A percentile compares a stretch with the other conserved stretches of the same genome.
These are phyloP conservation scores for Ophion ventricosus DNA, from an alignment of 2,888 invertebrate genomes.

Conservation along the genomic window DNA sequence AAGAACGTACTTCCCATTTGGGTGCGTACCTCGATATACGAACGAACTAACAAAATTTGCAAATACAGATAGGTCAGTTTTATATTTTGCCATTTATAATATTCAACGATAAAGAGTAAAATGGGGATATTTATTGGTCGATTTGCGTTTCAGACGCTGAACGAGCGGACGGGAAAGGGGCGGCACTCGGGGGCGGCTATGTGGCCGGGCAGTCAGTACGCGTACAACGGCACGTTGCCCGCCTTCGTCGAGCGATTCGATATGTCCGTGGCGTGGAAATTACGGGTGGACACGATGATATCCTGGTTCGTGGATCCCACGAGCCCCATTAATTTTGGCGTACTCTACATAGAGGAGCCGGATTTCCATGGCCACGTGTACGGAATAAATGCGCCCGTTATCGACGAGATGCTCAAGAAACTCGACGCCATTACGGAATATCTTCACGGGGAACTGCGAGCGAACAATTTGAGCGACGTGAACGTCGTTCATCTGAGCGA, in stretches of 20 bases:
- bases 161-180: conserved; percentile 84
- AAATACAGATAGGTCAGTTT: no score
- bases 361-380: conserved; percentile 87
- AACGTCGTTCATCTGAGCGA: conserved; percentile 90
- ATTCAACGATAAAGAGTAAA: no score
- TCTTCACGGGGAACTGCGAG: conserved; percentile 85
- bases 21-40: no score
- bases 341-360: conserved; percentile 89
- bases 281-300: conserved; percentile 85
- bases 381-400: conserved; percentile 84
- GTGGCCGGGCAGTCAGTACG: conserved; percentile 88
- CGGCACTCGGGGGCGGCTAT: conserved; percentile 87
- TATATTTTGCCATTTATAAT: neutral
- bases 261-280: conserved; percentile 82
- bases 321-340: conserved; percentile 88
- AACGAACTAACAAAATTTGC: no score
- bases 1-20: conserved; percentile 85
- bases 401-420: conserved; percentile 82
- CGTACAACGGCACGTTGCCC: conserved; percentile 84
- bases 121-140: no score
- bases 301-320: conserved; percentile 85
- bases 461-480: conserved; percentile 84
- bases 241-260: conserved; percentile 82
- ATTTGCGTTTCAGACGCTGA: conserved; percentile 84
- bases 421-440: conserved; percentile 86